These are phyloP conservation scores for Lypha dubia DNA, from an alignment of 2,888 invertebrate species.

Conservation along the genomic window DNA sequence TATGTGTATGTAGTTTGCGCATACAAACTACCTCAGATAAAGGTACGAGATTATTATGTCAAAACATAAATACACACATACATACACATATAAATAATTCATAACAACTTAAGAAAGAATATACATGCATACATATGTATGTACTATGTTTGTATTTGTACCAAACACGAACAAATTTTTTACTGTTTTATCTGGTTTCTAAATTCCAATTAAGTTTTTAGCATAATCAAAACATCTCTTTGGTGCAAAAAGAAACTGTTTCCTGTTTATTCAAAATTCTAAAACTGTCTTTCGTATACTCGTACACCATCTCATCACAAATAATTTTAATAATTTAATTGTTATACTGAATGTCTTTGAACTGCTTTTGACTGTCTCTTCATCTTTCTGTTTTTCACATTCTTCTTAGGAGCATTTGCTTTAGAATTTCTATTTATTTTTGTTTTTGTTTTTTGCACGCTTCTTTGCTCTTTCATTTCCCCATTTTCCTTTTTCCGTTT, in stretches of 20 bases:
- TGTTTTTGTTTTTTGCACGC: conserved; percentile 2
- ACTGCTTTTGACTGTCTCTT: conserved; percentile 34
- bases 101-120: not conserved
- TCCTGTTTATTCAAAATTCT: conserved; percentile 43
- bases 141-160: too few relatives aligned
- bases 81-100: too few relatives aligned
- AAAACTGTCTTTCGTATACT: conserved; percentile 30
- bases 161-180: not conserved
- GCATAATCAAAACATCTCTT: conserved; percentile 37
- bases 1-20: not conserved
- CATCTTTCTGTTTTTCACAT: not conserved
- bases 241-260: conserved; percentile 30
- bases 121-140: not conserved
- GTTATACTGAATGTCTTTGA: conserved; percentile 57
- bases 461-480: conserved; percentile 27
- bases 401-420: conserved; percentile 23
- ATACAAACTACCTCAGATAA: not conserved
- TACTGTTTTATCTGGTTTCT: not conserved
- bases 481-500: conserved; percentile 60
- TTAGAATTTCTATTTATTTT: not conserved
- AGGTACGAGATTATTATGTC: not conserved
- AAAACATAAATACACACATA: not conserved
- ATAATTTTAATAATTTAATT: conserved; percentile 66
- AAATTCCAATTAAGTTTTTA: conserved; percentile 38
- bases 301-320: conserved; percentile 34